Percentiles rank a stretch among this genome's conserved stretches.
Evolutionary conservation across 23 tunicate species (phyloP).

Genomic region (Oikopleura albicans): DNA sequence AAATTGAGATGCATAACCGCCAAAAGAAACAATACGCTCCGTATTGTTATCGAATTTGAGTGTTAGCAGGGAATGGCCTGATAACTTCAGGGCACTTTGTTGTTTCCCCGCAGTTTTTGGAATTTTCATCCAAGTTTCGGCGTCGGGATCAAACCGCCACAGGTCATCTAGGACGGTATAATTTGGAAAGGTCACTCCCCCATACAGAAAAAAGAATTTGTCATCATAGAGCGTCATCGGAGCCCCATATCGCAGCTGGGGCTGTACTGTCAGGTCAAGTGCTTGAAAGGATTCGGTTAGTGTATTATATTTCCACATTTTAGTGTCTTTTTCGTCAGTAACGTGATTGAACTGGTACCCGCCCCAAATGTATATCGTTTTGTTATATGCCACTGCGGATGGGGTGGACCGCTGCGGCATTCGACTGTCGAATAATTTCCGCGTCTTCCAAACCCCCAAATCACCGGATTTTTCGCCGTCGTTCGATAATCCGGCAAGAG

Average conservation of each 20-base stretch:
- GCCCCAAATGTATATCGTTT: not conserved
- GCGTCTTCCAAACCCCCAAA: too few relatives aligned
- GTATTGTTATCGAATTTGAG: constrained; percentile 26
- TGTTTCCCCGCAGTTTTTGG: too few relatives aligned
- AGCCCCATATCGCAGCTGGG: constrained; percentile 1
- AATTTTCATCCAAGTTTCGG: too few relatives aligned
- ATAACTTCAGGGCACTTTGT: too few relatives aligned
- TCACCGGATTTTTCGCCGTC: too few relatives aligned
- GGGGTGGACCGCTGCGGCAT: too few relatives aligned
- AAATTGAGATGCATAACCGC: constrained; percentile 29
- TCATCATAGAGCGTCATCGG: not conserved
- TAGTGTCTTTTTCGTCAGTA: not conserved
- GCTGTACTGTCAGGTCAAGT: too few relatives aligned
- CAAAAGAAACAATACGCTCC: constrained; percentile 44
- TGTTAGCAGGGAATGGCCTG: constrained; percentile 48
- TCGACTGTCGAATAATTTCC: too few relatives aligned
- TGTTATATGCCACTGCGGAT: not conserved
- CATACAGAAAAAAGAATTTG: not conserved
- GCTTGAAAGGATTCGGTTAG: not conserved
- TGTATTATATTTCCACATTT: not conserved
- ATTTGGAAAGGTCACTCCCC: not conserved
- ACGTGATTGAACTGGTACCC: not conserved
- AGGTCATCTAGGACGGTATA: too few relatives aligned
- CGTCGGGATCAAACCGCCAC: too few relatives aligned
- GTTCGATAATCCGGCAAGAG: too few relatives aligned